Base-by-base conservation (phyloP, 2,888 invertebrate species). In the Anticlea derivata region DNA sequence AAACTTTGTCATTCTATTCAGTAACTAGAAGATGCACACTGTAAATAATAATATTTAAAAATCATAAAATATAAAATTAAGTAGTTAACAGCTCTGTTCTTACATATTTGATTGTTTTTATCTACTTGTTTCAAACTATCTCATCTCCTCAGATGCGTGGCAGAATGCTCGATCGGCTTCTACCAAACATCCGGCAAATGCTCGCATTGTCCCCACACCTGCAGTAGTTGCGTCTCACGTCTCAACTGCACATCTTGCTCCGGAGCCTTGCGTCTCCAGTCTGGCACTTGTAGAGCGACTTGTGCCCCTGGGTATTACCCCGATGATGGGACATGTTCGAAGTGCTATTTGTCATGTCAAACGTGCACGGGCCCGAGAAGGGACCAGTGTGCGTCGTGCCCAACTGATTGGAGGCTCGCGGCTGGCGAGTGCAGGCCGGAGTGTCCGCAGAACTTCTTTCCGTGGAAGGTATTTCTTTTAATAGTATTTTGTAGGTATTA, bases 281-380 rank as follows among this genome's bases (percentile, higher is more conserved):
- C 95, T 61, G 96, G 96, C 31, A 95, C 96, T 50, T 97, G 97
- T 78, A 91, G 95, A 51, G 94, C 94, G 1, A 94, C 94, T 0
- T 97, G 97, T 70, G 95, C 95, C 8, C 91, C 74, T 63, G 96
- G 96, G 5, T 97, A 96, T 79, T 97, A 95, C 84, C 96, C 96
- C 66, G 97, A 97, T 77, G 93, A 95, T 47, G 96, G 96, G 7
- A 93, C 93, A 27, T 97, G 97, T 78, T 93, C 95, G 31, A 94
- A 96, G 70, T 97, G 97, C 74, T 96, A 96, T 73, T 91, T 96
- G 56, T 96, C 96, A 37, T 97, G 97, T 78, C 94, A 94, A 77
- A 96, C 96, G 7, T 97, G 97, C 77, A 87, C 95, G 51, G 97
- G 97, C 1, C 96, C 96, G 0, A 92, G 95, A 61, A 92, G 95